Evolutionary conservation across 2,888 invertebrate species (phyloP), one percentile per base, ranked within the genome.

Genomic region (Standfussiana lucernea): DNA sequence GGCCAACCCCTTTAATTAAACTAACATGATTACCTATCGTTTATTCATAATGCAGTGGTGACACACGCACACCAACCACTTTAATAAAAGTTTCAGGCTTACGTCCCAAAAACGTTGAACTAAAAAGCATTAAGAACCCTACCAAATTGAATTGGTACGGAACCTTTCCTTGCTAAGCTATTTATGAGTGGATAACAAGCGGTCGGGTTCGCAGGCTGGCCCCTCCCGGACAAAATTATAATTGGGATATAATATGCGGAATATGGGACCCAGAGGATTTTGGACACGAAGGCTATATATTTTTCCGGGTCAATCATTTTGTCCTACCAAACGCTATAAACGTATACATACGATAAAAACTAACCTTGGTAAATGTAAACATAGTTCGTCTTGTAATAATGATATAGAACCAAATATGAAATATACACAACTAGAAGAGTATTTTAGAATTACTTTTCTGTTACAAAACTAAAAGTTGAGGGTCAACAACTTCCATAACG

Each of bases 211-310:
- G 86, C 81, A 88, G 86, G 77, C 85, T 90, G 86, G 82, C 89
- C 91, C 90, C 91, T 89, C 86, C 89, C 91, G 91, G 93, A 93
- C 93, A 93, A 94, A 94, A 95, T 95, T 93, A 94, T 95, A 95
- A 95, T 95, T 95, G 95, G 94, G 93, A 91, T 93, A 93, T 93
- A 93, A 94, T 94, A 95, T 94, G 92, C 92, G 92, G 92, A 93
- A 93, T 93, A 93, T 90, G 91, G 92, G 92, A 89, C 93, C 93
- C 93, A 90, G 86, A 90, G 90, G 90, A 88, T 90, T 90, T 86
- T 87, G 86, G 85, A 86, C 86, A 88, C 86, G 89, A 86, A 87
- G 79, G 82, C 86, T 80, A 87, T 88, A 88, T 90, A 87, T 89
- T 91, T 91, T 91, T 89, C 89, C 89, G 91, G 91, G 89, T 89